Evolutionary conservation across 2,888 invertebrate genomes (phyloP), one percentile per base, ranked within the genome.

Genomic region (Vanessa cardui): DNA sequence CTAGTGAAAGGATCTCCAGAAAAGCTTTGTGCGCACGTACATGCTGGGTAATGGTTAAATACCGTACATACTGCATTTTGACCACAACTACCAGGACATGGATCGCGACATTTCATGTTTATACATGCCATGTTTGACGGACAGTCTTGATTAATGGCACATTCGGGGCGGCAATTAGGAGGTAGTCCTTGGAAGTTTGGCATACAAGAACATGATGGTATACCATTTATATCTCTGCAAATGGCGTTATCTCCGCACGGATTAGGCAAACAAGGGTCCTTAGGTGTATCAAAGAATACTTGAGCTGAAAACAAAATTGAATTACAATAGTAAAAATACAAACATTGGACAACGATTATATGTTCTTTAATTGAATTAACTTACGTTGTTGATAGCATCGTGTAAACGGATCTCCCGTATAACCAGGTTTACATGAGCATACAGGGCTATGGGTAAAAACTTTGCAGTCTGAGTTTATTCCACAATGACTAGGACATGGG

Each of bases 381-480:
- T 88, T 85, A 94, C 94, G 87, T 82, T 92, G 84, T 56, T 89
- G 85, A 75, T 90, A 94, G 78, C 96, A 96, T 76, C 94, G 93
- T 45, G 94, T 93, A 77, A 96, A 94, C n/a, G 96, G 95, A 87
- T 96, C 95, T 20, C 96, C 96, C 20, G 94, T 94, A 75, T 92
- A 94, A 56, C 93, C 92, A 21, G 85, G 77, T 31, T 89, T 92
- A 81, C 97, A 97, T 62, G 94, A 94, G 83, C 97, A 97, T 77
- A 96, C 95, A 3, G 97, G 96, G 81, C 95, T 96, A 80, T 97
- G 97, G 81, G 96, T 96, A 68, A 95, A 94, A 2, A 96, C 96
- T 81, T 94, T 94, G 80, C 97, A 97, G 49, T 94, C 89, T 6
- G 96, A 92, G 77, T 95, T 95, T 79, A 90, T 88, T 52, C 96